phyloP scores from a whole-genome alignment of 2,888 invertebrate species.

The Emmelina monodactyla region DNA sequence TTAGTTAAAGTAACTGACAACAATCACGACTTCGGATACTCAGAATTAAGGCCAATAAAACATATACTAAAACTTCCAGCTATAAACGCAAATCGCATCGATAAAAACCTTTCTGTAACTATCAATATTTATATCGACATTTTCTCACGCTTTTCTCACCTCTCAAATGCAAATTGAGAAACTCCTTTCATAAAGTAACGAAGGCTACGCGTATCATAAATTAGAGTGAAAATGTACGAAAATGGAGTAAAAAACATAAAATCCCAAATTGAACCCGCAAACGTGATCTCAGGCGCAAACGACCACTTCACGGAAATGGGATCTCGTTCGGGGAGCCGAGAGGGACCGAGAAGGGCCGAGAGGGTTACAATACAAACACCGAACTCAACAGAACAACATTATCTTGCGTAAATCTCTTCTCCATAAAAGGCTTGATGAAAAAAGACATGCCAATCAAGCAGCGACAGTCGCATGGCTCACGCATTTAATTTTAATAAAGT shows the following conservation, averaged over 20 bases:
- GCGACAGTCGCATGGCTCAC: slow-evolving; percentile 15
- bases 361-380: no score
- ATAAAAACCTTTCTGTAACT: no score
- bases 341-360: slow-evolving; percentile 23
- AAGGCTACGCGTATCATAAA: no score
- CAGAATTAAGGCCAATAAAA: no score
- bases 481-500: slow-evolving; percentile 23
- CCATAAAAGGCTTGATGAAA: neutral
- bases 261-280: slow-evolving; percentile 28
- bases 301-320: slow-evolving; percentile 34
- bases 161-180: no score
- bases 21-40: neutral
- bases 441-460: slow-evolving; percentile 6
- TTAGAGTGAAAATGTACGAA: no score
- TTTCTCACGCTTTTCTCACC: no score
- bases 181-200: no score
- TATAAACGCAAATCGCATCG: no score
- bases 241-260: no score
- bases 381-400: neutral
- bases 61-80: no score
- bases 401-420: neutral
- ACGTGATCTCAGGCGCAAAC: slow-evolving; percentile 29
- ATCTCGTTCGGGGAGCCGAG: slow-evolving; percentile 22
- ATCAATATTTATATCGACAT: no score
- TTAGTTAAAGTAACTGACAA: slow-evolving; percentile 25